Evolutionary conservation across 2,888 invertebrate genomes (phyloP).

Genomic region (Leptopterna dolabrata): DNA sequence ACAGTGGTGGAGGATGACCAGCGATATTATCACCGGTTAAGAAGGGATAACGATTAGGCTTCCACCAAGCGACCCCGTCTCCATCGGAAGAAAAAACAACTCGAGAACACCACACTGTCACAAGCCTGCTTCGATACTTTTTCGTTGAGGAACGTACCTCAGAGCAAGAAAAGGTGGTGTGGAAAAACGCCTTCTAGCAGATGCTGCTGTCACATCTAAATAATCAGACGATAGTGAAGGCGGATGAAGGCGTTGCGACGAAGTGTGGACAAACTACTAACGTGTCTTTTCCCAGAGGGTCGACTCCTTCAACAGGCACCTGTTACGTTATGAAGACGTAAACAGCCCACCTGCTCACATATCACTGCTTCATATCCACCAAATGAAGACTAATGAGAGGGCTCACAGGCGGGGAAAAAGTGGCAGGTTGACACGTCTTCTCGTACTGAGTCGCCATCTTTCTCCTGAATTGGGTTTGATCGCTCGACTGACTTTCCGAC

Average conservation of each 20-base stretch:
- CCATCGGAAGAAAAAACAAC: too few relatives aligned
- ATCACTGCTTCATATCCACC: background rate
- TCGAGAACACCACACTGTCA: too few relatives aligned
- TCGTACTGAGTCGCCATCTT: background rate
- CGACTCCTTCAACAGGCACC: background rate
- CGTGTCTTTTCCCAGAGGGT: background rate
- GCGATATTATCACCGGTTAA: too few relatives aligned
- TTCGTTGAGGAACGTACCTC: too few relatives aligned
- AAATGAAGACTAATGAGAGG: conserved; percentile 29
- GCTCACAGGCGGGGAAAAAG: background rate
- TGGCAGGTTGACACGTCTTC: background rate
- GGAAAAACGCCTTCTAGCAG: background rate
- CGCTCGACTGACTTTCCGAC: background rate
- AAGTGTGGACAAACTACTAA: conserved; percentile 9
- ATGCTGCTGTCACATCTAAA: background rate
- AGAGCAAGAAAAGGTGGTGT: background rate
- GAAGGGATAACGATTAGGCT: too few relatives aligned
- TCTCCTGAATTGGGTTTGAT: background rate
- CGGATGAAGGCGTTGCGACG: background rate
- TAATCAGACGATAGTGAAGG: background rate
- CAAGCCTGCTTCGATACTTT: too few relatives aligned
- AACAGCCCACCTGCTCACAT: background rate
- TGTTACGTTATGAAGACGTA: background rate
- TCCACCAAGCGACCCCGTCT: too few relatives aligned
- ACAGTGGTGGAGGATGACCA: too few relatives aligned